Evolutionary conservation across 2,888 invertebrate species (phyloP).

Genomic region (Platycheirus albimanus): DNA sequence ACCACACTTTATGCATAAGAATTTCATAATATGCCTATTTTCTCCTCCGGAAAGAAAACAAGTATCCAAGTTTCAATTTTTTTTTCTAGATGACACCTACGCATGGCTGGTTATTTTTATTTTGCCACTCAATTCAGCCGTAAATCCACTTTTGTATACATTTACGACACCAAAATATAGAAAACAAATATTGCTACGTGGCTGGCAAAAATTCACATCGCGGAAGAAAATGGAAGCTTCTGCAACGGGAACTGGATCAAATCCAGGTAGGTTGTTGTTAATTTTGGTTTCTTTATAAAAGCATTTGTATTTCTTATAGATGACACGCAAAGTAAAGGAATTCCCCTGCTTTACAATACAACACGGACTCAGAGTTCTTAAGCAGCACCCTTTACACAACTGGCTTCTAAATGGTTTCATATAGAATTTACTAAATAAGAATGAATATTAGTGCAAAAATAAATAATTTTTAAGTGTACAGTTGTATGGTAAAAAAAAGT

Average conservation of each 20-base stretch:
- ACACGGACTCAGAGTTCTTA: conserved; percentile 61
- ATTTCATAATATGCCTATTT: no score
- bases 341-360: conserved; percentile 62
- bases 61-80: no score
- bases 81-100: conserved; percentile 84
- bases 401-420: conserved; percentile 33
- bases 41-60: no score
- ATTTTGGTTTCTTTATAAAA: not conserved
- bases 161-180: conserved; percentile 87
- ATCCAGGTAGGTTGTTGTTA: conserved; percentile 76
- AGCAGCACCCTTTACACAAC: not conserved
- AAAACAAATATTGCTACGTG: conserved; percentile 82
- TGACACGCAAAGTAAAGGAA: conserved; percentile 66
- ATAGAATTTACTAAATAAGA: no score
- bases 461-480: no score
- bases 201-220: conserved; percentile 82
- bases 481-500: no score
- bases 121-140: conserved; percentile 86
- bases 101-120: conserved; percentile 88
- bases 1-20: no score
- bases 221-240: conserved; percentile 80
- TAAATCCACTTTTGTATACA: conserved; percentile 87
- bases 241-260: conserved; percentile 80
- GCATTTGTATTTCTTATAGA: conserved; percentile 22
- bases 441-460: no score